Base-by-base conservation (phyloP, 64 coral and sea anemone genomes). In the Montipora cactus region DNA sequence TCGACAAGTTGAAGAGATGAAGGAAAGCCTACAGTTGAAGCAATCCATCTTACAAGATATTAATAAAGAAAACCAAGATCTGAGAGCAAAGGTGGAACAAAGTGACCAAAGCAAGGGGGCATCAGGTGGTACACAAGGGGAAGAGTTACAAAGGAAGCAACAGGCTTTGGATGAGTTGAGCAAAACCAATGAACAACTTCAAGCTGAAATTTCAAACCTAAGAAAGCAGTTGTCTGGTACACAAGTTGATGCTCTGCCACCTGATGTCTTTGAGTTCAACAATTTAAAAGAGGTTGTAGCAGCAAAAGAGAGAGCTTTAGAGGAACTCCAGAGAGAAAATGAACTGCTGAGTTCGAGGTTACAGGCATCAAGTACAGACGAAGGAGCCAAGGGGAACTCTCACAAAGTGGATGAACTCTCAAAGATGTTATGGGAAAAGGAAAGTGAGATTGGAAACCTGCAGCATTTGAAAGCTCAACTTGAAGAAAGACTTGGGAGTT, bases 1-100 rank as follows among this genome's bases (percentile, higher is more conserved):
- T 57, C 62, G 88, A 28, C 94, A 91, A 68, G 92, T 98, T 53
- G 97, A 95, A 66, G 97, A 95, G 93, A 90, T 95, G 80, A 95
- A 76, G 71, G 94, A 95, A 87, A 99, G 94, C 49, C 87, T 99
- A 49, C 84, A 84, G 46, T 93, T 93, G 13, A 94, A 94, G 47
- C 95, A 99, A 47, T 93, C 81, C 2, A 94, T 94, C 22, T 78
- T 99, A n/a, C 78, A 93, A 45, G 98, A 99, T 25, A 92, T 99
- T 3, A 96, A 96, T 81, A 94, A 94, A 90, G 95, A 99, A 79
- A 99, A 99, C 87, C 95, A 99, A 80, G 95, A 94, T 55, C 76
- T 99, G n/a, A 83, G 78, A 14, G 55, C 62, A 18, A 87, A 93
- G 64, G 7, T 94, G 23, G 77, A 77, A 14, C 75, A 66, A 20